Conservation (phyloP, 2,888 invertebrate species). For the Eilema depressum region DNA sequence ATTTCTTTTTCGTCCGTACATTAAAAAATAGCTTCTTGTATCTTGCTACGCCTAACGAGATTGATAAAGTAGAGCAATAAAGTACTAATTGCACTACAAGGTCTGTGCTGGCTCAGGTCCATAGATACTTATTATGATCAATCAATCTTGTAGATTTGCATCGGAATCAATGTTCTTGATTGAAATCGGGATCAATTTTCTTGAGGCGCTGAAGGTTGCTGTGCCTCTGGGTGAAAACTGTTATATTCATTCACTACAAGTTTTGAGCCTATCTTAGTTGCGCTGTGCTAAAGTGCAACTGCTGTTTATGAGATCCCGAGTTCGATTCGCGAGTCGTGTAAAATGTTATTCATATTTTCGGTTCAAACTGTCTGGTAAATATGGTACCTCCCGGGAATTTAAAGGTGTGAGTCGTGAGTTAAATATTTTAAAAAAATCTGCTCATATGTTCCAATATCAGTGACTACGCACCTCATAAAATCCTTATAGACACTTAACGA, state of each 20-base stretch:
- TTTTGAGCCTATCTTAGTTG: background rate
- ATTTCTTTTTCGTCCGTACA: background rate
- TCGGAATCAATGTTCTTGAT: constrained; percentile 35
- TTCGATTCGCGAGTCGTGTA: background rate
- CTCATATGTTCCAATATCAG: too few relatives aligned
- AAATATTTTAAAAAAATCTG: too few relatives aligned
- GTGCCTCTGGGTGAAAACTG: background rate
- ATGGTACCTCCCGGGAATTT: too few relatives aligned
- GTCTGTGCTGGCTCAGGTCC: constrained; percentile 22
- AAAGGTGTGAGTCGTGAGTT: too few relatives aligned
- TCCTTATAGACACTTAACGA: too few relatives aligned
- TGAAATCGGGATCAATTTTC: constrained; percentile 35
- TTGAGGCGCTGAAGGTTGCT: constrained; percentile 11
- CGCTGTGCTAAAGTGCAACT: background rate
- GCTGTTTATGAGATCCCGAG: background rate
- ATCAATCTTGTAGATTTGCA: constrained; percentile 47
- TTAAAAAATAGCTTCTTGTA: background rate
- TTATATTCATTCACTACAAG: background rate
- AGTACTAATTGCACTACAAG: constrained; percentile 41
- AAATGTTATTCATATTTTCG: too few relatives aligned
- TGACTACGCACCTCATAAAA: too few relatives aligned
- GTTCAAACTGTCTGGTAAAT: too few relatives aligned
- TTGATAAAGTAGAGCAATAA: constrained; percentile 41
- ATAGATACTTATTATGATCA: constrained; percentile 41
- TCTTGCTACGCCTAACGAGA: constrained; percentile 27